Evolutionary conservation across 2,888 invertebrate genomes (phyloP).

Genomic region (Capitulum mitella): DNA sequence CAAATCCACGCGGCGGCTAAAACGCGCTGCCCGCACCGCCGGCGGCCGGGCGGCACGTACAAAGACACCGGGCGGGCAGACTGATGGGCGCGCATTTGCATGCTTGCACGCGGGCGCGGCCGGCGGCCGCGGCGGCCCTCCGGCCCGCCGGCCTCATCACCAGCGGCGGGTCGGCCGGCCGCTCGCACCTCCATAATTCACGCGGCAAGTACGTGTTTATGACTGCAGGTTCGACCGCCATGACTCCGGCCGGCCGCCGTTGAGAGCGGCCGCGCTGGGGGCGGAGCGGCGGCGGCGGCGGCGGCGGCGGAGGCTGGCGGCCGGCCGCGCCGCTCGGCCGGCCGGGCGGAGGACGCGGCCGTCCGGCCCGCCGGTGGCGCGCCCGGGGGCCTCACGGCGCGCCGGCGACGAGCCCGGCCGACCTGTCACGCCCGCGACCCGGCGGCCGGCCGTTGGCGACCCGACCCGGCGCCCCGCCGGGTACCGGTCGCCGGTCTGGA

Average conservation of each 20-base stretch:
- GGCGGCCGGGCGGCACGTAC: background rate
- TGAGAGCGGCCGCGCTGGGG: background rate
- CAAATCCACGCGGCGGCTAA: background rate
- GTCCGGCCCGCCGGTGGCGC: too few species aligned
- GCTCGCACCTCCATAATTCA: background rate
- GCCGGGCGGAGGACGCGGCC: background rate
- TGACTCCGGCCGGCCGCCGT: background rate
- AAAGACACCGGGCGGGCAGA: background rate
- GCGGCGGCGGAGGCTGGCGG: background rate
- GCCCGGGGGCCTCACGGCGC: too few species aligned
- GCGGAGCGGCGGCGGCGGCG: background rate
- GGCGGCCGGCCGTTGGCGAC: too few species aligned
- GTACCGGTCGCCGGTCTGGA: too few species aligned
- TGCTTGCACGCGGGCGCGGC: background rate
- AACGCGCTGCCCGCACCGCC: background rate
- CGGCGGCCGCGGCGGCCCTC: background rate
- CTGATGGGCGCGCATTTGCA: background rate
- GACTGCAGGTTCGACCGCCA: background rate
- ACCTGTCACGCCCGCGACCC: too few species aligned
- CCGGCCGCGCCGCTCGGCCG: background rate
- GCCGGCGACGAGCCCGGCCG: too few species aligned
- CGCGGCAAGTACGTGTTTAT: background rate
- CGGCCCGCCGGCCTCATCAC: background rate
- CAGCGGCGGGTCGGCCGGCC: background rate
- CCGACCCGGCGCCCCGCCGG: too few species aligned